Percentiles rank a stretch among this genome's conserved stretches.
phyloP scores from a whole-genome alignment of 1,140 invertebrate genomes.

The Ooceraea biroi region DNA sequence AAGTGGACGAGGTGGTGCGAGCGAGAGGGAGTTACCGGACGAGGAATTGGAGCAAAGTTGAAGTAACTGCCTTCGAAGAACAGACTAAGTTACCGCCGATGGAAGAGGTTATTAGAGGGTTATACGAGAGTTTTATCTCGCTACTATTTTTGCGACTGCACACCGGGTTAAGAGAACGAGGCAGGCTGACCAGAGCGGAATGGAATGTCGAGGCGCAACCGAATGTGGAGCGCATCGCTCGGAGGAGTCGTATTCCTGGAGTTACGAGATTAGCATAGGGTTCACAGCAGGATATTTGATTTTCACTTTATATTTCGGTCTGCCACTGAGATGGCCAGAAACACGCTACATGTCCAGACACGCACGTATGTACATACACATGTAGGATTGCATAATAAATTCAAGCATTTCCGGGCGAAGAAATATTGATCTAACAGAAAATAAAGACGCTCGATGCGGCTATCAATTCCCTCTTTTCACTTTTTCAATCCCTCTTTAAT shows the following conservation, averaged over 20 bases:
- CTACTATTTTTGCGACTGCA: constrained; percentile 45
- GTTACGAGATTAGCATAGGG: constrained; percentile 5
- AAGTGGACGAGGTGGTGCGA: constrained; percentile 35
- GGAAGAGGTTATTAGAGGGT: constrained; percentile 60
- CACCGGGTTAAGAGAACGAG: constrained; percentile 32
- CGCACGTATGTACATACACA: no score
- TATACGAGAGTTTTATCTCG: constrained; percentile 57
- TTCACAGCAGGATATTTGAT: background rate
- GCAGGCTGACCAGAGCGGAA: background rate
- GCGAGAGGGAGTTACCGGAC: constrained; percentile 8
- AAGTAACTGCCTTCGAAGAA: constrained; percentile 64
- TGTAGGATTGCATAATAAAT: no score
- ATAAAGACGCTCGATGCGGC: no score
- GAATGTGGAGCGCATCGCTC: background rate
- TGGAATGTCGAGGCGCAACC: background rate
- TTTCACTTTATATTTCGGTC: background rate
- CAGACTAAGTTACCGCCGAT: constrained; percentile 57
- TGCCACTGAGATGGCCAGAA: background rate
- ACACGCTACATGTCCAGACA: no score
- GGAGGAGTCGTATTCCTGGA: background rate
- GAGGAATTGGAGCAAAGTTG: constrained; percentile 63
- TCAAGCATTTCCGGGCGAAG: background rate
- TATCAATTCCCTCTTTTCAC: no score
- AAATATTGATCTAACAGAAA: background rate
- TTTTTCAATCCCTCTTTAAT: background rate